Base-by-base conservation (phyloP, 2,797 vertebrate genomes). In the Protonibea diacanthus region DNA sequence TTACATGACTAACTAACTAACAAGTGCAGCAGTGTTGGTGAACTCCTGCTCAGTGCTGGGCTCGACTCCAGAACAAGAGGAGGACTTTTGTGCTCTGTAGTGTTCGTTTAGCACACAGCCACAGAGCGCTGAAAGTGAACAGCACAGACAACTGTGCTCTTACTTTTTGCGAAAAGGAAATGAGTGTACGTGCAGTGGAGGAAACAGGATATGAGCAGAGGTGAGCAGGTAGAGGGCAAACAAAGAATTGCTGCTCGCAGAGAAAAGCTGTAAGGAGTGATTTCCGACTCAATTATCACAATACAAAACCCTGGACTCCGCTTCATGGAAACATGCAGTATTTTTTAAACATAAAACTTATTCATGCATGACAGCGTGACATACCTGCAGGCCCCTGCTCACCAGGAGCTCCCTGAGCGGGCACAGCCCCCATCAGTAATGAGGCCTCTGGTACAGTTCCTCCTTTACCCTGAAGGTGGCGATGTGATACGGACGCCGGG, bases 351-450 rank as follows among this genome's bases (percentile, higher is more conserved):
- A 40, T 29, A 18, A 48, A 45, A 59, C 6, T 0, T 63, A 18
- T 61, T 23, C 18, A 53, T 61, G 38, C 44, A 17, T 40, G 27
- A 58, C 63, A 69, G 42, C 1, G 4, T 52, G 65, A 61, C 63
- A 53, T 11, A 85, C 60, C 95, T 86, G 91, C 88, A 57, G 95
- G 94, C 62, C 96, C 95, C 91, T 94, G 94, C 78, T 92, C 92
- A 80, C 97, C 96, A 0, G 96, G 97, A 81, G 93, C 95, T 66
- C 96, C 96, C 18, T 90, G 95, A 69, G 95, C 88, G 0, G 95
- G 91, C 0, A 90, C 83, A 10, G 94, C 92, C 51, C 96, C 96
- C 94, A 94, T 95, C 71, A 97, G 91, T 6, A 86, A 86, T 20
- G 93, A 86, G 0, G 92, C 67, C 18, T 95, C 91, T 0, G 85